These are phyloP conservation scores for Sarcophaga subvicina DNA, from an alignment of 2,888 invertebrate genomes.

Conservation along the genomic window DNA sequence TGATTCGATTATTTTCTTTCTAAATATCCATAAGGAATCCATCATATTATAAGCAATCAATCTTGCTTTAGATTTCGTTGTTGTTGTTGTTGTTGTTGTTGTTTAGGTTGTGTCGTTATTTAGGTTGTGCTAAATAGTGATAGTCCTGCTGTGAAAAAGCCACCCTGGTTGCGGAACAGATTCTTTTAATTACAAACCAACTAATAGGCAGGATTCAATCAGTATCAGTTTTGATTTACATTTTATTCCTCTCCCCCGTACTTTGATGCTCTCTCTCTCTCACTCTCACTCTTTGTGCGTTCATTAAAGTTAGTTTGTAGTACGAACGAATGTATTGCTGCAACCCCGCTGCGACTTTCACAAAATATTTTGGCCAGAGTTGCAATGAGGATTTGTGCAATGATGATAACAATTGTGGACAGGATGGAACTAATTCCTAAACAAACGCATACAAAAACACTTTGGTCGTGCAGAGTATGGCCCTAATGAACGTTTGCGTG, in stretches of 20 bases:
- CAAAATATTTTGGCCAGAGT: constrained; percentile 81
- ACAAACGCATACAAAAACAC: constrained; percentile 12
- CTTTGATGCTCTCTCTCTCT: not conserved
- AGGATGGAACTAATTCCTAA: constrained; percentile 61
- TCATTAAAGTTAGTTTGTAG: not conserved
- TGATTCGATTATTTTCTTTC: too few species aligned
- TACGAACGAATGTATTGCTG: not conserved
- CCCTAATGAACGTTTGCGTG: not conserved
- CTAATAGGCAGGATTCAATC: constrained; percentile 44
- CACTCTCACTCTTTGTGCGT: not conserved
- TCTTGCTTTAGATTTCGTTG: not conserved
- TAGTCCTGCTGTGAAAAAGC: constrained; percentile 57
- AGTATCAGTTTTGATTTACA: constrained; percentile 37
- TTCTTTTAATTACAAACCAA: constrained; percentile 64
- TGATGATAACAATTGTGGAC: constrained; percentile 64
- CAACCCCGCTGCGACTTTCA: constrained; percentile 79
- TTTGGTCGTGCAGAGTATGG: not conserved
- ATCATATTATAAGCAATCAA: too few species aligned
- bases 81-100: not conserved
- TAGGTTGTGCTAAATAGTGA: constrained; percentile 37
- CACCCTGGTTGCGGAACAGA: constrained; percentile 68
- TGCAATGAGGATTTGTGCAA: constrained; percentile 76
- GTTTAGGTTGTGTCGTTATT: not conserved
- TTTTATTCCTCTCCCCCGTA: not conserved
- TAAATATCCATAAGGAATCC: too few species aligned